A percentile compares a stretch with the other conserved stretches of the same genome.
These are phyloP conservation scores for Pygmarrhopalites habei DNA, from an alignment of 1,140 invertebrate genomes.

Conservation along the genomic window DNA sequence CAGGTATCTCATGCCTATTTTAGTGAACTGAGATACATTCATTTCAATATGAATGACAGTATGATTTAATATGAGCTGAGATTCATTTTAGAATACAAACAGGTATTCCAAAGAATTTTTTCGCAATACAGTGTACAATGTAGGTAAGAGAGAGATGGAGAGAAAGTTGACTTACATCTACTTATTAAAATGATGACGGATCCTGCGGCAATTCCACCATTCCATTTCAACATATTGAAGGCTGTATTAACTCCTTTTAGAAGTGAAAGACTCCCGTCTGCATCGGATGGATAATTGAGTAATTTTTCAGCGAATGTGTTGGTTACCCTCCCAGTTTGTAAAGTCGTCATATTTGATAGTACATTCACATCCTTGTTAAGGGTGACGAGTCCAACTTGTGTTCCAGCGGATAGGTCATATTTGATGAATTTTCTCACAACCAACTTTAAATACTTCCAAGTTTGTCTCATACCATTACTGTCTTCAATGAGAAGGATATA, in stretches of 20 bases:
- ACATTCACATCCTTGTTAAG: constrained; percentile 35
- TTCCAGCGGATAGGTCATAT: constrained; percentile 35
- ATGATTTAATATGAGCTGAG: too few relatives aligned
- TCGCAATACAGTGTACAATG: too few relatives aligned
- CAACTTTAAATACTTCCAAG: constrained; percentile 38
- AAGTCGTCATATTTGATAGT: constrained; percentile 33
- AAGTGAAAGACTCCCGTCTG: constrained; percentile 28
- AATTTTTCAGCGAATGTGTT: constrained; percentile 37
- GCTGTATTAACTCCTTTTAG: constrained; percentile 37
- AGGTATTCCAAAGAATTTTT: too few relatives aligned
- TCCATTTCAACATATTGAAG: constrained; percentile 39
- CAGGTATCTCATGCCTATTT: too few relatives aligned
- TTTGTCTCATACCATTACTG: constrained; percentile 37
- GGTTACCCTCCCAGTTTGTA: constrained; percentile 27
- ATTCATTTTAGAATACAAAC: too few relatives aligned
- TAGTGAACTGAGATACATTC: too few relatives aligned
- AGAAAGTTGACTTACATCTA: too few relatives aligned
- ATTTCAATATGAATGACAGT: too few relatives aligned
- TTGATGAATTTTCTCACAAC: constrained; percentile 39
- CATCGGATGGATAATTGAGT: constrained; percentile 36
- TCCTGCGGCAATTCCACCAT: constrained; percentile 32
- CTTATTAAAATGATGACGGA: constrained; percentile 38
- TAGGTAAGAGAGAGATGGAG: too few relatives aligned
- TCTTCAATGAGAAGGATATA: constrained; percentile 38
- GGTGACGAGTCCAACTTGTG: constrained; percentile 39